These are phyloP conservation scores for Bovichtus diacanthus DNA, from an alignment of 2,797 vertebrate genomes.

Conservation along the genomic window DNA sequence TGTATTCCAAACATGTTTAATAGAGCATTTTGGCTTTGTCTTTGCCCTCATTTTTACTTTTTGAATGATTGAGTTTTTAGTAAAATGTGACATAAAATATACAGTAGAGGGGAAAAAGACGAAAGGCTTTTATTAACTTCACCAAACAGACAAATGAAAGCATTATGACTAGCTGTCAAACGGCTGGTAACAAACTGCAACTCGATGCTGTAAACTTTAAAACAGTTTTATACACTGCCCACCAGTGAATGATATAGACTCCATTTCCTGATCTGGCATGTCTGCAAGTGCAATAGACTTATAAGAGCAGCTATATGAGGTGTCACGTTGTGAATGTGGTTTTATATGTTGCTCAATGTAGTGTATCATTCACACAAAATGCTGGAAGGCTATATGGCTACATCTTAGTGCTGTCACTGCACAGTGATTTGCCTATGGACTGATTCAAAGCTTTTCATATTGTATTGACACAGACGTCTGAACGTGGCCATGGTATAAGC, in stretches of 20 bases:
- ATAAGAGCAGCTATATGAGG: constrained; percentile 11
- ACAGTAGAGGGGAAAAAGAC: background rate
- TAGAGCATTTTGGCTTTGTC: constrained; percentile 9
- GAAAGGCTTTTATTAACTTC: background rate
- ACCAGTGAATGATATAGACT: background rate
- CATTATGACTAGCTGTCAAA: background rate
- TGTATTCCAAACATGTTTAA: constrained; percentile 43
- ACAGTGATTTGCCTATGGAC: constrained; percentile 9
- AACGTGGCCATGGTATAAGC: background rate
- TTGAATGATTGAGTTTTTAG: background rate
- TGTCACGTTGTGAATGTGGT: constrained; percentile 44
- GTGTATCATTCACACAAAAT: constrained; percentile 26
- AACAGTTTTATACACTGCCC: constrained; percentile 2
- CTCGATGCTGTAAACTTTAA: constrained; percentile 14
- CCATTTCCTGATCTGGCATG: background rate
- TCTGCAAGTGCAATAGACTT: constrained; percentile 1
- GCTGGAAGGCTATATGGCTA: background rate
- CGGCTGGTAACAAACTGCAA: constrained; percentile 12
- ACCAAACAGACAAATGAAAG: background rate
- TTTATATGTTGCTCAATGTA: constrained; percentile 47
- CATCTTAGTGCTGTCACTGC: background rate
- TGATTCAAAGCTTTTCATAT: background rate
- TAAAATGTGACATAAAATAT: background rate
- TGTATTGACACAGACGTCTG: background rate
- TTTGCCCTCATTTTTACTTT: constrained; percentile 1